These are phyloP conservation scores for Mareca penelope DNA, from an alignment of 2,797 vertebrate species.

Conservation along the genomic window DNA sequence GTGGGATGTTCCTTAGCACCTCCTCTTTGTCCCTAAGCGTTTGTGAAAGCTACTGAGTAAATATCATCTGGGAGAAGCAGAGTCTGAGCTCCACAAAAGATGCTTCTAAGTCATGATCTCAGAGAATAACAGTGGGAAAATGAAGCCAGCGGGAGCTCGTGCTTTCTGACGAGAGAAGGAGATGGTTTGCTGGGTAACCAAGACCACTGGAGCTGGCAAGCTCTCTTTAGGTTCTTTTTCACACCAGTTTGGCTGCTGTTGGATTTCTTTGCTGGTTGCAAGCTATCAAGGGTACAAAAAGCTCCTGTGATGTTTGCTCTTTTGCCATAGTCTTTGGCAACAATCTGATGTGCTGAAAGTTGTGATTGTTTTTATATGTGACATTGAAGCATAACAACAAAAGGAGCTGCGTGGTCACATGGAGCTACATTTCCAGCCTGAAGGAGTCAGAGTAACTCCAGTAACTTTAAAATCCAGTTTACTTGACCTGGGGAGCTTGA, in stretches of 20 bases:
- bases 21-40: background rate
- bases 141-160: background rate
- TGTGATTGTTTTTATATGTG: background rate
- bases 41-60: background rate
- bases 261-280: background rate
- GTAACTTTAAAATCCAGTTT: background rate
- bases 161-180: background rate
- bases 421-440: background rate
- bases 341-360: background rate
- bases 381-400: background rate
- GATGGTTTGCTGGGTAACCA: background rate
- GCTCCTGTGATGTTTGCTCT: background rate
- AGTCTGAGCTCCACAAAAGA: background rate
- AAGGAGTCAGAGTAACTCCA: background rate
- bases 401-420: background rate
- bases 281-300: background rate
- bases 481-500: background rate
- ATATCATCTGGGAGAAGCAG: background rate
- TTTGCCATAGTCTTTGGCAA: background rate
- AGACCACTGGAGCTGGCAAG: background rate
- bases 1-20: background rate
- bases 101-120: background rate
- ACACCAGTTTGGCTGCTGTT: background rate
- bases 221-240: background rate
- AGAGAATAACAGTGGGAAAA: background rate